A percentile compares a stretch with the other conserved stretches of the same genome.
phyloP scores from a whole-genome alignment of 2,113 vertebrate species.

The Amazona guildingii region DNA sequence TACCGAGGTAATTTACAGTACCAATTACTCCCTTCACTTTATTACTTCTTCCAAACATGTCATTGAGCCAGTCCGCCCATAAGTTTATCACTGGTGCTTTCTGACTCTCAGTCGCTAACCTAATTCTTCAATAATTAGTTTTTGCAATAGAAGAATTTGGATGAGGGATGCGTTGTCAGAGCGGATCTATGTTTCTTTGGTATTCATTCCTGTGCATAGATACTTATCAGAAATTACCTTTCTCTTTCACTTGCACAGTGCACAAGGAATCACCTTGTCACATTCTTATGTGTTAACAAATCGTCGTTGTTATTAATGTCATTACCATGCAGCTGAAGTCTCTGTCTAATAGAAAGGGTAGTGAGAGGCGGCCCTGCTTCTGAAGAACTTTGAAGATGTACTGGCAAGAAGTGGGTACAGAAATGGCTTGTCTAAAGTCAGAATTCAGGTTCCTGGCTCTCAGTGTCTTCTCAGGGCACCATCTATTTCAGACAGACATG shows the following conservation, averaged over 20 bases:
- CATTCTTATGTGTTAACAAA: neutral
- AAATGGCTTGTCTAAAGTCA: neutral
- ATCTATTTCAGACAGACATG: neutral
- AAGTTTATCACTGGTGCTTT: conserved; percentile 33
- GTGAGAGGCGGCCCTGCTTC: neutral
- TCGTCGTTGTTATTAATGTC: neutral
- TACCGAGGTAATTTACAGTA: neutral
- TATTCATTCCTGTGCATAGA: conserved; percentile 39
- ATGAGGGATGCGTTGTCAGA: conserved; percentile 29
- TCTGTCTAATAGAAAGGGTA: neutral
- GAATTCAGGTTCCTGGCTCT: neutral
- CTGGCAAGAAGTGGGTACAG: neutral
- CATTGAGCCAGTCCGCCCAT: neutral
- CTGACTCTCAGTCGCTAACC: neutral
- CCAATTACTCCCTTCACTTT: neutral
- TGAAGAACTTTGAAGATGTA: neutral
- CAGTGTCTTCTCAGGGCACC: neutral
- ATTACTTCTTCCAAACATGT: neutral
- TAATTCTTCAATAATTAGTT: conserved; percentile 1
- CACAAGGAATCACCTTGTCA: conserved; percentile 37
- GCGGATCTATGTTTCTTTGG: conserved; percentile 35
- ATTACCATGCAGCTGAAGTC: neutral
- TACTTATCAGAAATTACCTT: conserved; percentile 20
- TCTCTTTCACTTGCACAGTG: conserved; percentile 24
- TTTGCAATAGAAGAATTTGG: conserved; percentile 40